Conservation (phyloP, 2,888 invertebrate species). For the Bombylius discolor region DNA sequence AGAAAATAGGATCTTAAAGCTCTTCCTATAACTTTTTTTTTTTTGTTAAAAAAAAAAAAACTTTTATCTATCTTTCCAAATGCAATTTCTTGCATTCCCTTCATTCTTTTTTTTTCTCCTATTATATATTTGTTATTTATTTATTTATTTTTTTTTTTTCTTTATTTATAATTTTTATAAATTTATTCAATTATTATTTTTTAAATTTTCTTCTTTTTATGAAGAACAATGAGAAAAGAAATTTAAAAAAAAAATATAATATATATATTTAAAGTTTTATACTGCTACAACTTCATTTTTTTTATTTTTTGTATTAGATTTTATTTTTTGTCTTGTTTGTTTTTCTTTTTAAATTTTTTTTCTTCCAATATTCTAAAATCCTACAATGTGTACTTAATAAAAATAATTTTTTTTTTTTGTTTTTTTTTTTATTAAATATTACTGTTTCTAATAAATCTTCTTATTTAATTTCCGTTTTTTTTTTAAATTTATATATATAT, state of each 20-base stretch:
- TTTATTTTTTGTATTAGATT: not conserved
- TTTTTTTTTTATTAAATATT: not conserved
- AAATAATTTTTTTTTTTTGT: not conserved
- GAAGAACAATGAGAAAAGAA: no score
- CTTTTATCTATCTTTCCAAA: not conserved
- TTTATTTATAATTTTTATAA: not conserved
- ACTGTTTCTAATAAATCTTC: not conserved
- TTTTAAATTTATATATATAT: not conserved
- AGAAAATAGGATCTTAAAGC: not conserved
- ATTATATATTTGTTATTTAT: not conserved
- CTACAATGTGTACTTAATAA: not conserved
- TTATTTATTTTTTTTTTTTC: not conserved
- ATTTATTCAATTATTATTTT: no score
- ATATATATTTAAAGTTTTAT: not conserved
- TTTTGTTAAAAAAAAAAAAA: no score
- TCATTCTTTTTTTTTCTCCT: not conserved
- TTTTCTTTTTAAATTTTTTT: not conserved
- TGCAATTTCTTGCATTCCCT: not conserved
- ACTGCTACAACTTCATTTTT: no score
- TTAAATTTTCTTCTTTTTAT: no score
- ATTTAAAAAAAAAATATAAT: not conserved
- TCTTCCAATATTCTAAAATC: not conserved
- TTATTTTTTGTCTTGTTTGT: conserved; percentile 1
- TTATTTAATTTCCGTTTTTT: not conserved
- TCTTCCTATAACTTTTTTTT: not conserved